These are phyloP conservation scores for Urosaurus nigricauda DNA, from an alignment of 2,797 vertebrate genomes.

Conservation along the genomic window DNA sequence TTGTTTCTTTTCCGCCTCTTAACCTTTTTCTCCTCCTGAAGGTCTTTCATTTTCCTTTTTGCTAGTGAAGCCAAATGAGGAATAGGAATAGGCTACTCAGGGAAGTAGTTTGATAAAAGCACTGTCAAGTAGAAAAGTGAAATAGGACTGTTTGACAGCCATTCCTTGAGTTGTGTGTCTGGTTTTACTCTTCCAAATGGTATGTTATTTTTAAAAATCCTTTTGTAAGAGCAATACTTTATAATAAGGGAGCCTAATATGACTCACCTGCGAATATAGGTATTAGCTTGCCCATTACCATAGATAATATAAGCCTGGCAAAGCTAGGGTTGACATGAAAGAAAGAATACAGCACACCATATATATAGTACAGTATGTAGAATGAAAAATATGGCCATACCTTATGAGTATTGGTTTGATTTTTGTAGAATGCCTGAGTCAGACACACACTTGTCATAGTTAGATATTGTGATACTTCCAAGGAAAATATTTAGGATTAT, in stretches of 20 bases:
- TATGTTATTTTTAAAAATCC: neutral
- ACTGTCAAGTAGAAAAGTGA: constrained; percentile 2
- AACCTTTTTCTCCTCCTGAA: neutral
- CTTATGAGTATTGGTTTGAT: neutral
- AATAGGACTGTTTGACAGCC: neutral
- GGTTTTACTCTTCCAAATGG: neutral
- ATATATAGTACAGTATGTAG: neutral
- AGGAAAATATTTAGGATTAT: constrained; percentile 9
- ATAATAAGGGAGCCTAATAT: neutral
- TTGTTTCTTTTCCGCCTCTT: constrained; percentile 8
- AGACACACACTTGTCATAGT: neutral
- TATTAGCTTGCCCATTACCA: neutral
- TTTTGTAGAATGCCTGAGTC: neutral
- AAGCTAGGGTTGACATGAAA: constrained; percentile 17
- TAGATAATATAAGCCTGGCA: neutral
- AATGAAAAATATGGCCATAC: neutral
- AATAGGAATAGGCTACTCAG: neutral
- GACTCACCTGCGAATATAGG: constrained; percentile 13
- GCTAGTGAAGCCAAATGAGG: constrained; percentile 9
- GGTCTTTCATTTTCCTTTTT: constrained; percentile 12
- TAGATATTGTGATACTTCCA: neutral
- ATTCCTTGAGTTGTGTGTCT: neutral
- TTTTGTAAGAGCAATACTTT: constrained; percentile 15
- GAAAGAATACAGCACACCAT: neutral
- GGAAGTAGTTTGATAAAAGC: constrained; percentile 19